phyloP scores from a whole-genome alignment of 2,888 invertebrate genomes.

The Andrena trimmerana region DNA sequence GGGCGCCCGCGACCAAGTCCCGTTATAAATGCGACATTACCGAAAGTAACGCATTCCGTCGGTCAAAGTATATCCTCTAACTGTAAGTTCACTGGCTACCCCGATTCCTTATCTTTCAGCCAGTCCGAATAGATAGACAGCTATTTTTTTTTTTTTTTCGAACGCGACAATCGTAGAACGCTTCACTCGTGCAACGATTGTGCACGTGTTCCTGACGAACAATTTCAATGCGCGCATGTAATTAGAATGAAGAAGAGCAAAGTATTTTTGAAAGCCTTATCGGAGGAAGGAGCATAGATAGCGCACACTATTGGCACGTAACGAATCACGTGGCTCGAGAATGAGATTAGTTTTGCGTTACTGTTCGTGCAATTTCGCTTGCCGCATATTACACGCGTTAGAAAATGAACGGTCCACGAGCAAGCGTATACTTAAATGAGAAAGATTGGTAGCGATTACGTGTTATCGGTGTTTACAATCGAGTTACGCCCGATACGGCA shows the following conservation, averaged over 20 bases:
- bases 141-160: constrained; percentile 26
- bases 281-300: constrained; percentile 12
- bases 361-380: background rate
- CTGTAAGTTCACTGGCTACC: constrained; percentile 7
- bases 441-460: constrained; percentile 21
- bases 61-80: constrained; percentile 4
- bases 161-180: constrained; percentile 47
- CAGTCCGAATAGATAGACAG: constrained; percentile 2
- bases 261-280: constrained; percentile 35
- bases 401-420: too few species aligned
- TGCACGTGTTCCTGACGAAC: background rate
- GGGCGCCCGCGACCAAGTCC: constrained; percentile 30
- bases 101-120: constrained; percentile 41
- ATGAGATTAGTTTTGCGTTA: background rate
- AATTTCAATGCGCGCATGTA: constrained; percentile 16
- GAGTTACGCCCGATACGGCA: constrained; percentile 19
- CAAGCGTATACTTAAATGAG: background rate
- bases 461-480: constrained; percentile 39
- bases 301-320: constrained; percentile 4
- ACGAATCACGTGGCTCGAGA: constrained; percentile 13
- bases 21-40: constrained; percentile 31
- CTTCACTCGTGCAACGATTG: background rate
- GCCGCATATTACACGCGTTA: too few species aligned
- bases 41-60: constrained; percentile 3
- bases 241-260: constrained; percentile 3